Evolutionary conservation across 2,797 vertebrate species (phyloP), one percentile per base, ranked within the genome.

Genomic region (Phalanger gymnotis): DNA sequence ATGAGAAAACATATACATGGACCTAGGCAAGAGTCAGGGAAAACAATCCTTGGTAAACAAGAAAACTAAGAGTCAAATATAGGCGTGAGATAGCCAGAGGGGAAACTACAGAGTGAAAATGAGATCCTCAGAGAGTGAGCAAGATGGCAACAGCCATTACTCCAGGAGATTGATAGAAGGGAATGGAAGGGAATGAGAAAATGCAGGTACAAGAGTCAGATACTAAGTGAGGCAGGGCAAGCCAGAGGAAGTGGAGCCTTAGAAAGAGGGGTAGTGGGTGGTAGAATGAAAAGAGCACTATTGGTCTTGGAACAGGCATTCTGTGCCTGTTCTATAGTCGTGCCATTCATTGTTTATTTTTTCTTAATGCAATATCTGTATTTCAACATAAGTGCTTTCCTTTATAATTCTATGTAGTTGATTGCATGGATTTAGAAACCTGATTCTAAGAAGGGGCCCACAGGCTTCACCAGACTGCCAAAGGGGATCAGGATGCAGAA

Each of bases 1-100:
- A 54, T 40, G 19, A 10, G 28, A 58, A 47, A 2, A 31, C 0
- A 3, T 11, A 52, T 30, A 90, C 4, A 0, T 22, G 2, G 25
- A 90, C 34, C 0, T 4, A n/a, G 58, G 30, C 51, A 31, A 27
- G 56, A 92, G 58, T 10, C 58, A 54, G 57, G 28, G 73, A 55
- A 55, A 89, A 9, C 73, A 31, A 87, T 87, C 40, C 73, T 13
- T 28, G 19, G 7, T 2, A 13, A 92, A 87, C 73, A 47, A 81
- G 40, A 2, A 34, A 73, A 73, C 22, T 0, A 0, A 55, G 13
- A 54, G 22, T 56, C 31, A n/a, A 87, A 51, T 11, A 87, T 40
- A 47, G 40, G 40, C 5, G 25, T 51, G 73, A 87, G 40, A 51
- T 87, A 47, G 73, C 73, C 25, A 27, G 25, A 87, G 40, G 73